Percentiles rank a stretch among this genome's conserved stretches.
phyloP scores from a whole-genome alignment of 2,888 invertebrate genomes.

The Orchesella flavescens region DNA sequence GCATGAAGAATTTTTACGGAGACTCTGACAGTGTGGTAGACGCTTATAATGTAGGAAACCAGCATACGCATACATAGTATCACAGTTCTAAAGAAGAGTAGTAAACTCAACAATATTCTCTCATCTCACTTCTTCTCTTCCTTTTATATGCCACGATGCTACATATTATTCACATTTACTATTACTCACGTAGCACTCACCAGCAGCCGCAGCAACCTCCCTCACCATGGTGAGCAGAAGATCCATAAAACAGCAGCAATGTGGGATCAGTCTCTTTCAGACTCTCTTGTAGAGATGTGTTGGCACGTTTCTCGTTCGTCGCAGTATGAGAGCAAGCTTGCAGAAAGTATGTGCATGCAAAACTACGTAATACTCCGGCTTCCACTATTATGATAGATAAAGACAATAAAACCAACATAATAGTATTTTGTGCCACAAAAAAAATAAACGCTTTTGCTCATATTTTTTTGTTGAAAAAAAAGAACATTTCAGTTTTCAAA shows the following conservation, averaged over 20 bases:
- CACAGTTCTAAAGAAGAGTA: background rate
- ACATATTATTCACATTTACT: conserved; percentile 18
- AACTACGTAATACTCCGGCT: too few relatives aligned
- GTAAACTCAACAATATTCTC: conserved; percentile 22
- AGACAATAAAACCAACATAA: too few relatives aligned
- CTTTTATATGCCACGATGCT: background rate
- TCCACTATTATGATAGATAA: too few relatives aligned
- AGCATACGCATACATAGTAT: background rate
- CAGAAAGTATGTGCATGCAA: too few relatives aligned
- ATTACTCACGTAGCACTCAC: background rate
- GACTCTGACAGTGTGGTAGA: background rate
- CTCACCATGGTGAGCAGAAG: conserved; percentile 53
- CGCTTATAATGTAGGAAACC: background rate
- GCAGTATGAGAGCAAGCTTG: background rate
- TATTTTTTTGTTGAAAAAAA: too few relatives aligned
- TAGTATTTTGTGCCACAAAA: too few relatives aligned
- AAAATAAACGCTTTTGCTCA: too few relatives aligned
- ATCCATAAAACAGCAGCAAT: conserved; percentile 62
- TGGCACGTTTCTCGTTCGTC: conserved; percentile 38
- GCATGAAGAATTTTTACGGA: conserved; percentile 20
- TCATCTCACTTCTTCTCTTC: conserved; percentile 9
- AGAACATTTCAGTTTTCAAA: too few relatives aligned
- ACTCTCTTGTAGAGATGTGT: conserved; percentile 62
- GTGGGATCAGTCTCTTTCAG: conserved; percentile 63
- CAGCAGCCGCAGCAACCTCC: conserved; percentile 42